phyloP scores from a whole-genome alignment of 2,797 vertebrate species.

The Carapus acus region DNA sequence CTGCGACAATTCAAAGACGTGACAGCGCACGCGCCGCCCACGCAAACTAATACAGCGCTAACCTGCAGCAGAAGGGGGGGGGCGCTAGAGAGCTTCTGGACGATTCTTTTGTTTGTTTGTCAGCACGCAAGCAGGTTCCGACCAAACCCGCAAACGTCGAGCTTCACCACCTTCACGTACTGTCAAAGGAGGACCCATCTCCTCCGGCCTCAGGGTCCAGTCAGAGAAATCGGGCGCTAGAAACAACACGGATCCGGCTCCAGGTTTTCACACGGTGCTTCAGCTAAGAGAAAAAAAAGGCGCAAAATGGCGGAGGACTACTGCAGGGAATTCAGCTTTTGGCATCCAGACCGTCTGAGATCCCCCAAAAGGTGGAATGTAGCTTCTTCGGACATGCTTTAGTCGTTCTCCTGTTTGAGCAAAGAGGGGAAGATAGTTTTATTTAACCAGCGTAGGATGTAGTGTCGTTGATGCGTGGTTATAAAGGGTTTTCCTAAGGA shows the following conservation, averaged over 20 bases:
- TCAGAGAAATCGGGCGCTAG: slow-evolving; percentile 18
- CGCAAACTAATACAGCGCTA: slow-evolving; percentile 33
- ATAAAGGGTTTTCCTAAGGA: slow-evolving; percentile 48
- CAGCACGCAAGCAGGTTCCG: slow-evolving; percentile 20
- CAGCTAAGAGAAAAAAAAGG: slow-evolving; percentile 27
- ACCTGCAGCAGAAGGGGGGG: slow-evolving; percentile 30
- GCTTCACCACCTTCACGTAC: slow-evolving; percentile 10
- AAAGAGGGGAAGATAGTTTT: slow-evolving; percentile 20
- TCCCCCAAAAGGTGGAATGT: slow-evolving; percentile 1
- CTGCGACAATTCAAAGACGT: slow-evolving; percentile 22
- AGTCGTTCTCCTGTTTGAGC: slow-evolving; percentile 17
- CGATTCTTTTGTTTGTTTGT: slow-evolving; percentile 8
- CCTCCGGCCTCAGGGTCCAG: slow-evolving; percentile 10
- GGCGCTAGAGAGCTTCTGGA: slow-evolving; percentile 18
- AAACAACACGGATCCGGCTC: slow-evolving; percentile 1
- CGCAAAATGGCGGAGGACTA: slow-evolving; percentile 16
- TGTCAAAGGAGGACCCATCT: slow-evolving; percentile 26
- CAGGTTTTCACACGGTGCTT: slow-evolving; percentile 35
- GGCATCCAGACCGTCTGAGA: slow-evolving; percentile 16
- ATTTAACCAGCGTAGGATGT: slow-evolving; percentile 46
- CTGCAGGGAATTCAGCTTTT: slow-evolving; percentile 21
- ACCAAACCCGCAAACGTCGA: slow-evolving; percentile 6
- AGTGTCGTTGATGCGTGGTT: slow-evolving; percentile 57
- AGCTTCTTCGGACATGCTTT: slow-evolving; percentile 12
- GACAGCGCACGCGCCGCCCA: slow-evolving; percentile 27